Base-by-base conservation (phyloP, 2,797 vertebrate species). In the Labroides dimidiatus region DNA sequence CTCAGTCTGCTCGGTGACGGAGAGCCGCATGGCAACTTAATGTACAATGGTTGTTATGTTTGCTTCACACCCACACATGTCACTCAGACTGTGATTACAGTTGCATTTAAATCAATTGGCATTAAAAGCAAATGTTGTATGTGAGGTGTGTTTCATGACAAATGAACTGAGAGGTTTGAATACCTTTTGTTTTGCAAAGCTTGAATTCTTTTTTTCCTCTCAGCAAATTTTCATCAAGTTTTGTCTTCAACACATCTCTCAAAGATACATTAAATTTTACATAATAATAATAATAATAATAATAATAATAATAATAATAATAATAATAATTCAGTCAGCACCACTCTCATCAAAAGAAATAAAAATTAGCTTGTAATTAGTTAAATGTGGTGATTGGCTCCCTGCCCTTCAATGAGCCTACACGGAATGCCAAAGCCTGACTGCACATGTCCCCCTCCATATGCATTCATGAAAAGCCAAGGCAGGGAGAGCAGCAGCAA, bases 1-100 rank as follows among this genome's bases (percentile, higher is more conserved):
- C 69, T 67, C 57, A 51, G 68, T 59, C 84, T 79, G 65, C 72
- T 78, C 69, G 30, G 59, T 77, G 77, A 86, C 76, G 80, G 72
- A 59, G 52, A 77, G 74, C 44, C 37, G 23, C 47, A 67, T 64
- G 41, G 83, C 56, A 61, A 56, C 69, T 71, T 84, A 69, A 79
- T 73, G 61, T 65, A 67, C 65, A 45, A 42, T 8, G 16, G 15
- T 42, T 70, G 33, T 62, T 72, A 13, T 75, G 80, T 84, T 78
- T 59, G 60, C 64, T 67, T 77, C 69, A 64, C 16, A 30, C 54
- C 54, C 62, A 49, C 72, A 61, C 57, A 21, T 62, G 73, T 64
- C 60, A 56, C 39, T 60, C 41, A 58, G 53, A 36, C 42, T 58
- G 48, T 51, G 60, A 77, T 79, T 66, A 59, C 51, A 62, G 44